These are phyloP conservation scores for Mellilla xanthometata DNA, from an alignment of 2,888 invertebrate species.

Conservation along the genomic window DNA sequence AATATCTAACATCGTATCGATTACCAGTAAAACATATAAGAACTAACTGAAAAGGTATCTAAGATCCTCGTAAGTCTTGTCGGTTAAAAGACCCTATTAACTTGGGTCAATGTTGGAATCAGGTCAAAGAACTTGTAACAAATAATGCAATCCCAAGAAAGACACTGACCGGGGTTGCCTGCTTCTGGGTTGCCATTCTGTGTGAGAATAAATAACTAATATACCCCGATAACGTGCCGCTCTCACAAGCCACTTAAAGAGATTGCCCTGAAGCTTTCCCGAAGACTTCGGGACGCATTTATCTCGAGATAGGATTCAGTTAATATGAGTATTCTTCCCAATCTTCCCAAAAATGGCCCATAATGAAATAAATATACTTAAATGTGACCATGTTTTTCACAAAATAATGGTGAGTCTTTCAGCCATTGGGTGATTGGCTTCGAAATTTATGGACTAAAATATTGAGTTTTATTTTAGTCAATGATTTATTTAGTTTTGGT, in stretches of 20 bases:
- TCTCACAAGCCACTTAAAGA: conserved; percentile 69
- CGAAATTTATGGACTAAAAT: too few relatives aligned
- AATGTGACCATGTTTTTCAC: conserved; percentile 42
- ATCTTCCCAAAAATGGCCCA: conserved; percentile 56
- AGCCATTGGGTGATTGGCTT: too few relatives aligned
- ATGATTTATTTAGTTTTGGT: too few relatives aligned
- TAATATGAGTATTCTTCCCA: conserved; percentile 62
- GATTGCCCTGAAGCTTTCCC: conserved; percentile 60
- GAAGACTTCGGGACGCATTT: conserved; percentile 30
- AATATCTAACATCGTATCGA: too few relatives aligned
- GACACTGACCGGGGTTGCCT: conserved; percentile 35
- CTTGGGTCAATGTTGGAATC: conserved; percentile 7
- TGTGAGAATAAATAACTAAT: conserved; percentile 74
- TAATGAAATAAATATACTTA: conserved; percentile 64
- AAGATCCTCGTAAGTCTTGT: too few relatives aligned
- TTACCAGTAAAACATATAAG: too few relatives aligned
- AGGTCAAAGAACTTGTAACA: conserved; percentile 16
- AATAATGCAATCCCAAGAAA: conserved; percentile 61
- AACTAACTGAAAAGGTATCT: too few relatives aligned
- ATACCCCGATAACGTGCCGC: conserved; percentile 63
- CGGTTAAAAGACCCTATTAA: conserved; percentile 2
- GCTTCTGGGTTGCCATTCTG: conserved; percentile 11
- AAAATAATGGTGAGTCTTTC: too few relatives aligned
- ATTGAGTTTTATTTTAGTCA: too few relatives aligned
- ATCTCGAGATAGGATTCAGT: conserved; percentile 56